Evolutionary conservation across 2,113 vertebrate genomes (phyloP), one percentile per base, ranked within the genome.

Genomic region (Bujurquina vittata): DNA sequence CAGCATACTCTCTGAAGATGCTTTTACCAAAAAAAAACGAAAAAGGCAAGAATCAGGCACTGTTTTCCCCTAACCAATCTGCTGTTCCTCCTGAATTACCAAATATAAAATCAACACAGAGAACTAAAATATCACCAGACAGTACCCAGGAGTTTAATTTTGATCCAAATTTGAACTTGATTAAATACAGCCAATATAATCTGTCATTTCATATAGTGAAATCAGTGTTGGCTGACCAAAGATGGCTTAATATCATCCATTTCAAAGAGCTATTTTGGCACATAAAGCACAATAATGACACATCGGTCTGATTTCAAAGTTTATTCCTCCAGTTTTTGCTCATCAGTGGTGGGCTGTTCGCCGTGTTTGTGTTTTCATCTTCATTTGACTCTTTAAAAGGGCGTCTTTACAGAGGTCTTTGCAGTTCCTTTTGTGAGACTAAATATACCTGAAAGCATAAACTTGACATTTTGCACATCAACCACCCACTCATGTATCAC

Each of bases 401-500:
- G 8, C 8, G 7, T 37, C 7, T 37, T 37, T 65, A 83, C 69
- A 73, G 9, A 76, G n/a, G 56, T 63, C 46, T 75, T 67, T 63
- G 4, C 4, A 77, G 79, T 60, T 83, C 37, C 75, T 11, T 58
- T 1, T 17, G 2, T 15, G 35, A 22, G 4, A 46, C 67, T 85
- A 80, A 79, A 85, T 83, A 77, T 75, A 86, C 74, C 74, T 57
- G 5, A 77, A 72, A 83, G 80, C 69, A 86, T 61, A 86, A 83
- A 88, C 67, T 22, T 84, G 77, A 83, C 84, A 87, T 84, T 89
- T 85, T 85, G 55, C 9, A 77, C 57, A 72, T 74, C 57, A 84
- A 75, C 69, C 54, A 76, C 31, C 12, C 73, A 73, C 69, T 67
- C 33, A 29, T 78, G 49, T 74, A 61, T 87, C 60, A 52, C 15